Conservation (phyloP, 1,140 invertebrate species). For the Harlomillsia oculata region DNA sequence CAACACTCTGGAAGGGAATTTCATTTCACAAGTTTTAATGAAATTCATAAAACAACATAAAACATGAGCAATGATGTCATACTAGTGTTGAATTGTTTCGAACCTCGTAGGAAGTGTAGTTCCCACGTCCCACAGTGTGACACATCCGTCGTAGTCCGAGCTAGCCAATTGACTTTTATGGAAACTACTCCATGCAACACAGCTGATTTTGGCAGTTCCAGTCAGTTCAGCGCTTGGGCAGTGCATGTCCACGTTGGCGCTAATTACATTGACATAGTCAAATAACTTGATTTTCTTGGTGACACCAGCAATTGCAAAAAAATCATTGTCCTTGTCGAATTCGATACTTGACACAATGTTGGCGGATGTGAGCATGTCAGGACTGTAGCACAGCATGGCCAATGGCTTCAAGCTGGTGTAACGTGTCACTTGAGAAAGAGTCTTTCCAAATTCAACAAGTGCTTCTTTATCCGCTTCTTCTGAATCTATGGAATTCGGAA, state of each 20-base stretch:
- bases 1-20: no score
- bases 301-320: slow-evolving; percentile 91
- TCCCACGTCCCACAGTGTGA: slow-evolving; percentile 85
- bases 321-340: slow-evolving; percentile 94
- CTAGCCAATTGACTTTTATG: slow-evolving; percentile 81
- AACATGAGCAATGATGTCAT: not conserved
- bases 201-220: slow-evolving; percentile 90
- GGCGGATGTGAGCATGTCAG: slow-evolving; percentile 75
- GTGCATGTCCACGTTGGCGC: slow-evolving; percentile 74
- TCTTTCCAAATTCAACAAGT: slow-evolving; percentile 71
- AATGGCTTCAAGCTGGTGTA: slow-evolving; percentile 69
- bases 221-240: slow-evolving; percentile 85
- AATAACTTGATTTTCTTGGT: slow-evolving; percentile 91
- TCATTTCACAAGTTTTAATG: no score
- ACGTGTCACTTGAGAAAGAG: slow-evolving; percentile 77
- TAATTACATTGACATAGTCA: slow-evolving; percentile 76
- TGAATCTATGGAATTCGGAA: slow-evolving; percentile 37
- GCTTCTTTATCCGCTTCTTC: slow-evolving; percentile 37
- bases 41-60: not conserved
- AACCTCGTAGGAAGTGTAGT: slow-evolving; percentile 57
- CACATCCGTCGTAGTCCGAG: slow-evolving; percentile 91
- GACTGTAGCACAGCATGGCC: slow-evolving; percentile 82
- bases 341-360: slow-evolving; percentile 95
- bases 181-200: slow-evolving; percentile 88
- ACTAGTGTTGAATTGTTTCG: not conserved